These are phyloP conservation scores for Eupleurogrammus muticus DNA, from an alignment of 2,797 vertebrate species.

Conservation along the genomic window DNA sequence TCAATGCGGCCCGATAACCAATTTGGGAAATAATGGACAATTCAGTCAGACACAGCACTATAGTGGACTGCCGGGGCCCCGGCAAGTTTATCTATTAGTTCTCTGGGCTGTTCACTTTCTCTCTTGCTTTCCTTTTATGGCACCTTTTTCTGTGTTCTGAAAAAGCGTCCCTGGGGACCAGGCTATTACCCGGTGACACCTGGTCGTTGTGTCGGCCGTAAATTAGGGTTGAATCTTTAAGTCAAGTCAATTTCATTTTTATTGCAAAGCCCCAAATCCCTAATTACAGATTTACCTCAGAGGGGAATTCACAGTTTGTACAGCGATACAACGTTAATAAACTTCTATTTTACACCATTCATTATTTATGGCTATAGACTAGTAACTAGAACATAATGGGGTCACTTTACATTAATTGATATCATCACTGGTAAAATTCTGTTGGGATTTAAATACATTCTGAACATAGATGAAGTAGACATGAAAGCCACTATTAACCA, in stretches of 20 bases:
- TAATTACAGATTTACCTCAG: too few relatives aligned
- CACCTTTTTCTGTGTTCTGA: conserved; percentile 22
- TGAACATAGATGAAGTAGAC: background rate
- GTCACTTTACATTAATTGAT: background rate
- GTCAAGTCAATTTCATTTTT: too few relatives aligned
- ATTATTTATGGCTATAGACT: background rate
- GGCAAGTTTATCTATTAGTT: conserved; percentile 62
- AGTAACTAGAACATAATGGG: background rate
- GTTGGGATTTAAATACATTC: background rate
- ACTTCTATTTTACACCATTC: background rate
- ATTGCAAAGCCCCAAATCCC: too few relatives aligned
- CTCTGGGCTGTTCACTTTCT: conserved; percentile 8
- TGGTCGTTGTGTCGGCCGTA: background rate
- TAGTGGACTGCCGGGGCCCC: conserved; percentile 50
- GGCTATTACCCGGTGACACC: conserved; percentile 8
- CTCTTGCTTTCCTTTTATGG: conserved; percentile 20
- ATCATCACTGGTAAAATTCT: background rate
- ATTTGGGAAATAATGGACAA: conserved; percentile 80
- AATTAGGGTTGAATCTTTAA: background rate
- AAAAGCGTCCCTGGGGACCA: conserved; percentile 16
- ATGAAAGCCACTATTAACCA: conserved; percentile 2
- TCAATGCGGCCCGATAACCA: conserved; percentile 82
- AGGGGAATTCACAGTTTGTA: too few relatives aligned
- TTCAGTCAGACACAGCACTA: conserved; percentile 69
- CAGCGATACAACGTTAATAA: too few relatives aligned